Evolutionary conservation across 2,888 invertebrate genomes (phyloP), one percentile per base, ranked within the genome.

Genomic region (Tineola bisselliella): DNA sequence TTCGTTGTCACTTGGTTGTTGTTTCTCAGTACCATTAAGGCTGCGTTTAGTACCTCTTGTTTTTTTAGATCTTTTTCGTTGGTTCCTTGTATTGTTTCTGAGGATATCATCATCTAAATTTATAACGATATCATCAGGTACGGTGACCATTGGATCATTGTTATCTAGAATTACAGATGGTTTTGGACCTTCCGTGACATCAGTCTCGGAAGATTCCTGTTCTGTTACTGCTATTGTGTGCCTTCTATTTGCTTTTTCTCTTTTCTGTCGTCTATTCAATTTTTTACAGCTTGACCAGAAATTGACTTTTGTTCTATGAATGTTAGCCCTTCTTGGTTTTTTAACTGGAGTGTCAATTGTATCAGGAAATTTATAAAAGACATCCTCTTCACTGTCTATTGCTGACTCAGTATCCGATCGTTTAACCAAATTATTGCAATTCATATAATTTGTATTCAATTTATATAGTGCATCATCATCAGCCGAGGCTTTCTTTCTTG

Each of bases 111-210:
- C 83, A 71, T 84, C 86, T n/a, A 87, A 67, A 30, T 86, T 83
- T 63, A 87, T 84, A n/a, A 87, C 84, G 60, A 87, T 74, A 67
- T 87, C 87, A 75, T 87, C 87, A 0, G 87, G 87, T 1, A 87
- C 87, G 0, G 87, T 83, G 0, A 87, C 83, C 87, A 87, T 87
- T 0, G 87, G 87, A 44, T 81, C 73, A 73, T 86, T 84, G 62
- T 84, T 81, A 5, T 86, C 87, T 33, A 77, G 77, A 66, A 86
- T 84, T 15, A 83, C 64, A 4, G 87, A 18, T 33, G 74, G 69
- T 68, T 79, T 83, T 31, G 74, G 69, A 67, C 79, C 83, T 19
- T 62, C 59, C 3, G 6, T 25, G 25, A 25, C 25, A 25, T 25
- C 25, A 6, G 25, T 25, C 25, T 6, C 25, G 6, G 25, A 25